Evolutionary conservation across 2,113 vertebrate species (phyloP).

Genomic region (Machaerirhynchus nigripectus): DNA sequence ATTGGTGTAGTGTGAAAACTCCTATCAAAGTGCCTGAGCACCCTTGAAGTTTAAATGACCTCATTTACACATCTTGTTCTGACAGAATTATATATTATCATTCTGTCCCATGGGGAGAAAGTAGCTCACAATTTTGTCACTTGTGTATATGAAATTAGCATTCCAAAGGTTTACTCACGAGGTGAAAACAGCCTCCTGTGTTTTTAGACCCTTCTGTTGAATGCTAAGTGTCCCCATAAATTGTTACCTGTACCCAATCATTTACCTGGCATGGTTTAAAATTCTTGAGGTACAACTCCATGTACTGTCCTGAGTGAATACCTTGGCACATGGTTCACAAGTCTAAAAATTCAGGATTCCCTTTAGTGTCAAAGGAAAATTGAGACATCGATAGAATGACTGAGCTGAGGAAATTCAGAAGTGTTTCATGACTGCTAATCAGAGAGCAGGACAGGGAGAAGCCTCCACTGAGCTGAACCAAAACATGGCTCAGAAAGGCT

Average conservation of each 20-base stretch:
- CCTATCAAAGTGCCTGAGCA: slow-evolving; percentile 34
- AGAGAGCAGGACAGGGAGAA: background rate
- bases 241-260: background rate
- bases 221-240: background rate
- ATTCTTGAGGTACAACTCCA: background rate
- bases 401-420: background rate
- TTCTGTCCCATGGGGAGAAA: background rate
- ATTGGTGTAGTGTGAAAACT: background rate
- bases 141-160: background rate
- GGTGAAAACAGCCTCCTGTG: background rate
- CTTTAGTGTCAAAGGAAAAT: background rate
- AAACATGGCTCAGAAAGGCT: background rate
- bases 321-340: background rate
- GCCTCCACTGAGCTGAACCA: background rate
- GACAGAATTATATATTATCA: slow-evolving; percentile 35
- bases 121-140: slow-evolving; percentile 44
- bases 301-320: background rate
- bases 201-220: background rate
- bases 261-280: background rate
- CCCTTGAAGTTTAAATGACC: slow-evolving; percentile 54
- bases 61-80: slow-evolving; percentile 52
- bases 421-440: background rate
- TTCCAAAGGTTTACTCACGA: background rate
- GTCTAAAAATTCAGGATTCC: background rate
- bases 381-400: fast-evolving